A percentile compares a stretch with the other conserved stretches of the same genome.
Evolutionary conservation across 2,797 vertebrate species (phyloP).

Genomic region (Loris lydekkerianus): DNA sequence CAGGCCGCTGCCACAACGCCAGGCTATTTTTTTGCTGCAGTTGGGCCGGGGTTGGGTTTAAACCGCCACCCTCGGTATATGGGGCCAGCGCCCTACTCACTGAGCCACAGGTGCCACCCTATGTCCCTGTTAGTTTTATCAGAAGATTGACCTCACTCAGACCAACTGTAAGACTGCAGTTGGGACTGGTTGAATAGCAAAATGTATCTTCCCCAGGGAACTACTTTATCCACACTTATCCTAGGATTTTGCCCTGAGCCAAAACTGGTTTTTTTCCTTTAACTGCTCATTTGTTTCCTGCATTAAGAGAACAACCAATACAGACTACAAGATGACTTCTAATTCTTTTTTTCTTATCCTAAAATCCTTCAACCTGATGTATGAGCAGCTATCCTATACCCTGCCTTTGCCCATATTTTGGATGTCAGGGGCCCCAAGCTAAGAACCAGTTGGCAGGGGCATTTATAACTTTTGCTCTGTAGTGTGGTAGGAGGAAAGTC

Average conservation of each 20-base stretch:
- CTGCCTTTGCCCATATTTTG: neutral
- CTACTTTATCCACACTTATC: neutral
- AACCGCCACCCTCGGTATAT: no score
- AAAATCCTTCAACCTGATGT: neutral
- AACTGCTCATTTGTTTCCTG: neutral
- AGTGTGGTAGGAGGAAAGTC: neutral
- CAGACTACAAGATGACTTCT: neutral
- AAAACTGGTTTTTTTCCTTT: neutral
- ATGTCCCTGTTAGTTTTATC: neutral
- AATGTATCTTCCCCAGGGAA: neutral
- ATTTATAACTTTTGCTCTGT: conserved; percentile 12
- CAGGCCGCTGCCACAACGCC: no score
- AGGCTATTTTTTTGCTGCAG: no score
- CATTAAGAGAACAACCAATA: conserved; percentile 14
- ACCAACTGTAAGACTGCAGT: neutral
- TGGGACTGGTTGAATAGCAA: neutral
- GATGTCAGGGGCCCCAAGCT: neutral
- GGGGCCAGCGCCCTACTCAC: no score
- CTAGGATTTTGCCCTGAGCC: neutral
- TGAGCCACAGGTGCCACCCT: no score
- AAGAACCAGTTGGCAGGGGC: neutral
- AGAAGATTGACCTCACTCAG: neutral
- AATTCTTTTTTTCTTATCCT: neutral
- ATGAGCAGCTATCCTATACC: neutral
- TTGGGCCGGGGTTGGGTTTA: no score